Percentiles rank a stretch among this genome's conserved stretches.
Conservation (phyloP, 2,888 invertebrate genomes). For the Drosophila kuntzei region DNA sequence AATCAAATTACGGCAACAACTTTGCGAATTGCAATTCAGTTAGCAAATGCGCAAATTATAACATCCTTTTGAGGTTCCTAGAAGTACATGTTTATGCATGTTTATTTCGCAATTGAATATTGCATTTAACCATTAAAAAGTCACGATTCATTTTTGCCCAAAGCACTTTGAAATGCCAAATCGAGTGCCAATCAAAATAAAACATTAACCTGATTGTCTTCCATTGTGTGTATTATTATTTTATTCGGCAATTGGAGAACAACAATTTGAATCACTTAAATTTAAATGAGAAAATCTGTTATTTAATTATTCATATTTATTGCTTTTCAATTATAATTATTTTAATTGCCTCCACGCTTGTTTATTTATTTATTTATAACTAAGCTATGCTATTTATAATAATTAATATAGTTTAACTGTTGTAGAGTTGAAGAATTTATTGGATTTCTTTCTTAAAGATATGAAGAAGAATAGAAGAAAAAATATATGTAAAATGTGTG, state of each 20-base stretch:
- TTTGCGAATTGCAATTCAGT: constrained; percentile 42
- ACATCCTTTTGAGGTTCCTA: constrained; percentile 17
- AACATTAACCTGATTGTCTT: constrained; percentile 16
- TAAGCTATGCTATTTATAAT: not conserved
- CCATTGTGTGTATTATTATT: not conserved
- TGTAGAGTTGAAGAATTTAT: not conserved
- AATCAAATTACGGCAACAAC: constrained; percentile 33
- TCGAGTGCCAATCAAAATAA: constrained; percentile 62
- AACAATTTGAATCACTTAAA: not conserved
- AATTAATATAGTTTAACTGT: not conserved
- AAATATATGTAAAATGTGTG: not conserved
- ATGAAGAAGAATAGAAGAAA: too few relatives aligned
- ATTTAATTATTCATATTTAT: constrained; percentile 3
- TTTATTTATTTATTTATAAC: not conserved
- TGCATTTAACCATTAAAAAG: constrained; percentile 2
- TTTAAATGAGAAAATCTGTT: not conserved
- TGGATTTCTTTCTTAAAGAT: not conserved
- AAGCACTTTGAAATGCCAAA: constrained; percentile 29
- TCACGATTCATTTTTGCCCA: constrained; percentile 14
- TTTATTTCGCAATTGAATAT: not conserved
- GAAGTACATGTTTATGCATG: not conserved
- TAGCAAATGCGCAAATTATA: constrained; percentile 32
- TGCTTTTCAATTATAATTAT: not conserved
- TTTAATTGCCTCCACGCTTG: not conserved
- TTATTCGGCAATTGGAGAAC: not conserved